Evolutionary conservation across 2,888 invertebrate genomes (phyloP).

Genomic region (Tachystola acroxantha): DNA sequence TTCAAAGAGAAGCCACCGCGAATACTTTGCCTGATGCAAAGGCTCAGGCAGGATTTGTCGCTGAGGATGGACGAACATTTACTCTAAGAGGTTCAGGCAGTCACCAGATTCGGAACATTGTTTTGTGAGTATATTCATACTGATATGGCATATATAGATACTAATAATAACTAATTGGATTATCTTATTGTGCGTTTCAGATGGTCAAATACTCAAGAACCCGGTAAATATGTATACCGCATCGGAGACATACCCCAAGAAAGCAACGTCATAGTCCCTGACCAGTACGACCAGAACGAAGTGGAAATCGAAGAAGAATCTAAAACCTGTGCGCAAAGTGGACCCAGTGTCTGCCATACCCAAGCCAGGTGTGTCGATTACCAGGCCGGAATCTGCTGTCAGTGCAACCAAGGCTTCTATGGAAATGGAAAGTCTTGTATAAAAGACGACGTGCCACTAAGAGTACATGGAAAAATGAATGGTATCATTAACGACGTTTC

Average conservation of each 20-base stretch:
- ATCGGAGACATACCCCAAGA: constrained; percentile 83
- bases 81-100: constrained; percentile 93
- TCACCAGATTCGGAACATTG: constrained; percentile 89
- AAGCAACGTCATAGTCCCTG: constrained; percentile 83
- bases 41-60: constrained; percentile 95
- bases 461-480: constrained; percentile 93
- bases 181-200: constrained; percentile 70
- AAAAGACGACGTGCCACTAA: constrained; percentile 87
- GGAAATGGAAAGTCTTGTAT: constrained; percentile 96
- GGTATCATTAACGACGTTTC: constrained; percentile 88
- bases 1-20: constrained; percentile 87
- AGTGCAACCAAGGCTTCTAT: constrained; percentile 89
- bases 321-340: constrained; percentile 80
- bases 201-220: constrained; percentile 90
- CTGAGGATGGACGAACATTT: constrained; percentile 87
- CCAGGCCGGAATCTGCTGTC: constrained; percentile 92
- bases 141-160: no score
- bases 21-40: constrained; percentile 91
- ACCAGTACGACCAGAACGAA: constrained; percentile 69
- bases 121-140: constrained; percentile 78
- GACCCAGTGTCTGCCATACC: constrained; percentile 86
- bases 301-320: constrained; percentile 64
- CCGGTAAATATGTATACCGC: constrained; percentile 92
- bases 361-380: constrained; percentile 91
- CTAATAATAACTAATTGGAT: background rate